phyloP scores from a whole-genome alignment of 1,140 invertebrate species.

The Vanessa tameamea region DNA sequence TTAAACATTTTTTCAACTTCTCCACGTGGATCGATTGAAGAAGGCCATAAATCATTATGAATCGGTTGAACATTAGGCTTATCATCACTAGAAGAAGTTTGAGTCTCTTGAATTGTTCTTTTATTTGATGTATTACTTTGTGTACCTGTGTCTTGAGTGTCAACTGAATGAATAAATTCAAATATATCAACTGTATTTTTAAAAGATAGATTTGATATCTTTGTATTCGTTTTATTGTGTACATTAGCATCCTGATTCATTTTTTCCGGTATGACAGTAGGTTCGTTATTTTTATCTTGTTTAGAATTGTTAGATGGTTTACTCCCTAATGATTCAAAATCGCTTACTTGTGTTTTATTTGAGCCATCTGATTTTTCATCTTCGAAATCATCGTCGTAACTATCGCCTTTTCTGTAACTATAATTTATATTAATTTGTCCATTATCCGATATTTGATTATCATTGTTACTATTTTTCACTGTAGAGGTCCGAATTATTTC shows the following conservation, averaged over 20 bases:
- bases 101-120: slow-evolving; percentile 71
- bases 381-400: slow-evolving; percentile 77
- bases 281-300: slow-evolving; percentile 23
- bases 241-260: slow-evolving; percentile 26
- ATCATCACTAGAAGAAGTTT: slow-evolving; percentile 70
- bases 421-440: slow-evolving; percentile 19
- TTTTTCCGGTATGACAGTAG: slow-evolving; percentile 20
- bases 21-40: slow-evolving; percentile 52
- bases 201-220: slow-evolving; percentile 62
- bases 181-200: slow-evolving; percentile 72
- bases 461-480: slow-evolving; percentile 41
- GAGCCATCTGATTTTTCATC: slow-evolving; percentile 62
- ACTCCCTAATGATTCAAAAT: slow-evolving; percentile 22
- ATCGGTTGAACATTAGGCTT: slow-evolving; percentile 59
- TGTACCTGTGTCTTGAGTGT: slow-evolving; percentile 69
- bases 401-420: slow-evolving; percentile 43
- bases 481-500: slow-evolving; percentile 54
- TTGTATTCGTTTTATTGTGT: slow-evolving; percentile 52
- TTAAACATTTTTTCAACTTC: slow-evolving; percentile 64
- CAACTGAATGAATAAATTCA: slow-evolving; percentile 72
- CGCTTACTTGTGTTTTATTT: slow-evolving; percentile 13
- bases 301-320: slow-evolving; percentile 17
- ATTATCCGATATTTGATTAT: slow-evolving; percentile 33
- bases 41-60: slow-evolving; percentile 65
- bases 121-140: slow-evolving; percentile 61